Base-by-base conservation (phyloP, 2,113 vertebrate genomes). In the Mobula hypostoma region DNA sequence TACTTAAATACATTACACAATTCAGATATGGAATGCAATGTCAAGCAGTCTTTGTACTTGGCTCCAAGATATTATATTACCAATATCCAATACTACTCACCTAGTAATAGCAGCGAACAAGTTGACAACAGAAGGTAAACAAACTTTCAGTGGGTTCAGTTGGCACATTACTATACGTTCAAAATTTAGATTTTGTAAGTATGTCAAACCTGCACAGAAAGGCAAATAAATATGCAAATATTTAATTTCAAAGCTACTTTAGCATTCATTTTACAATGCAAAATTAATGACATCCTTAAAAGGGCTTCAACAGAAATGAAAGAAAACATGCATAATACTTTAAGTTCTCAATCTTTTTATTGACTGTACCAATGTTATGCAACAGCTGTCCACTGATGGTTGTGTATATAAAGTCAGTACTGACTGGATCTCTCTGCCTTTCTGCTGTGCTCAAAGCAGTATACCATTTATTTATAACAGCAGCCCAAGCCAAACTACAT, bases 141-240 rank as follows among this genome's bases (percentile, higher is more conserved):
- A 99, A 48, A 99, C 98, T 96, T 99, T 99, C 94, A 99, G 96
- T 0, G 99, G 99, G 94, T 99, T 99, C n/a, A 99, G 96, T 95
- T 98, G 99, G 94, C 97, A 98, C 98, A 98, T 98, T 66, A 99
- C 98, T 19, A 99, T 96, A 24, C 98, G 98, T 94, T 99, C 98
- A 95, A 99, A 97, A 96, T 99, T 99, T 70, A 99, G 97, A 95
- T 96, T 97, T 95, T 99, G 98, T 87, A 99, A 97, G 85, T 99
- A 99, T 0, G 96, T 95, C 95, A 99, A 96, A 94, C 99, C 99
- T 99, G 91, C 87, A 2, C 94, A 21, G 94, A 12, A 80, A 94
- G 15, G 87, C 58, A 94, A 82, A 93, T 15, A 94, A 48, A 82
- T 79, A 21, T 24, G 17, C 32, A 77, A 17, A 90, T 0, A 32